Evolutionary conservation across 2,888 invertebrate genomes (phyloP), one percentile per base, ranked within the genome.

Genomic region (Labia minor): DNA sequence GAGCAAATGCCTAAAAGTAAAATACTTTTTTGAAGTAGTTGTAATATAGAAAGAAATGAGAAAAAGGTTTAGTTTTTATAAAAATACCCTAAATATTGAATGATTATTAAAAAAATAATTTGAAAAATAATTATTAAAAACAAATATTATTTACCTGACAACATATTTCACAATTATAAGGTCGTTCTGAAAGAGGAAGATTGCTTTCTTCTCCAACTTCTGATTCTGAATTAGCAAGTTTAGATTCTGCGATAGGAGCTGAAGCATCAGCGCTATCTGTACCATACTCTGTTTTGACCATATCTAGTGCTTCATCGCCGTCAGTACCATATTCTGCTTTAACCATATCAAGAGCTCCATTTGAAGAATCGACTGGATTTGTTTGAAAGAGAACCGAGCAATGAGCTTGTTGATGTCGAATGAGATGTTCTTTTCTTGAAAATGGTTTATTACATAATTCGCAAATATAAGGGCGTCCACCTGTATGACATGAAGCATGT

Each of bases 341-440:
- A 21, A 37, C 33, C 10, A 64, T 64, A 10, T 64, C 49, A 49
- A 49, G 49, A 3, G 49, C 49, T 2, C 49, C 49, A 49, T 49
- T 49, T 49, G 49, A 49, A 11, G 14, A 11, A 49, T n/a, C n/a
- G 16, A 2, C 49, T 8, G 49, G 3, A 14, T n/a, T 49, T n/a
- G 49, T 49, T 49, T 14, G 49, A 16, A 49, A 49, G 14, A 49
- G 16, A 33, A 70, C 71, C n/a, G 70, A 19, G 66, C 72, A 71
- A 37, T 73, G 73, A 19, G 72, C 71, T n/a, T 71, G 71, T 69
- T 71, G 70, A 68, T 74, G 74, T 61, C 73, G 71, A 18, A 71
- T 68, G 14, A 74, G 70, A 67, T 73, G 73, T 67, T 70, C 70
- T 61, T 69, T 69, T 16, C 69, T 69, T 14, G 72, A 71, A 69